Evolutionary conservation across 2,113 vertebrate genomes (phyloP).

Genomic region (Monarcha castaneiventris): DNA sequence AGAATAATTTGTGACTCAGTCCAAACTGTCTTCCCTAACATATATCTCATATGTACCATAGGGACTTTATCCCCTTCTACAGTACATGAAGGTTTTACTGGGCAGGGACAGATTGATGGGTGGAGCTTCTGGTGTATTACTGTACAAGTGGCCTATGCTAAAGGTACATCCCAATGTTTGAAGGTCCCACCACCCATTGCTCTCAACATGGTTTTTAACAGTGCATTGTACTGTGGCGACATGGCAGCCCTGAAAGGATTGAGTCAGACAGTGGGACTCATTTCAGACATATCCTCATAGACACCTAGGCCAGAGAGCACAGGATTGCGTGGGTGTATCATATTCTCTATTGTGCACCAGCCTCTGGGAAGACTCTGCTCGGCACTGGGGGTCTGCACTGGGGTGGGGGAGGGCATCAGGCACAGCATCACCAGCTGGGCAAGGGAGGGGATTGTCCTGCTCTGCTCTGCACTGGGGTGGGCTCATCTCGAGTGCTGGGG

Average conservation of each 20-base stretch:
- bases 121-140: background rate
- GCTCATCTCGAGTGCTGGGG: background rate
- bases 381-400: background rate
- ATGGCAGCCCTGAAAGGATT: background rate
- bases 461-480: background rate
- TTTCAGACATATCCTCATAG: background rate
- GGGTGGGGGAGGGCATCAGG: too few relatives aligned
- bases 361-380: background rate
- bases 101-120: background rate
- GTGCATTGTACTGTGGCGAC: background rate
- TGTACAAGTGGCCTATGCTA: background rate
- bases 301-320: background rate
- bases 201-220: background rate
- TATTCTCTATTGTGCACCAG: too few relatives aligned
- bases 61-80: background rate
- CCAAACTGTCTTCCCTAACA: background rate
- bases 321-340: background rate
- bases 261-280: background rate
- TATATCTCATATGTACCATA: background rate
- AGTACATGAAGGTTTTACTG: background rate
- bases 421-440: accelerated
- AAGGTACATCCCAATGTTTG: background rate
- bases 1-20: background rate
- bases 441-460: background rate
- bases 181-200: background rate